A percentile compares a stretch with the other conserved stretches of the same genome.
phyloP scores from a whole-genome alignment of 2,113 vertebrate genomes.

The Connochaetes taurinus region DNA sequence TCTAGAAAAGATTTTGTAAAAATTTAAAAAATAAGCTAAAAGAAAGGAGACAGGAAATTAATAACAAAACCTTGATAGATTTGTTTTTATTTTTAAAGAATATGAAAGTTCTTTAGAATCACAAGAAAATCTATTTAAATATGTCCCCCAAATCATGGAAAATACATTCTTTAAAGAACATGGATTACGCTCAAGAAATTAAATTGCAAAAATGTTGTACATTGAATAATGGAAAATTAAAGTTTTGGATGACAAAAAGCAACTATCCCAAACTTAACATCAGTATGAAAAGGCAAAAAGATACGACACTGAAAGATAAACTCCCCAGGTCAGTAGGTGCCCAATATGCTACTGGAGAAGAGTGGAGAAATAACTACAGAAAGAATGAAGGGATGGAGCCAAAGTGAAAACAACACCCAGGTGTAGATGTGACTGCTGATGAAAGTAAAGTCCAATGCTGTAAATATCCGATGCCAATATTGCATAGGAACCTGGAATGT shows the following conservation, averaged over 20 bases:
- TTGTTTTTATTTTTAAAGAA: background rate
- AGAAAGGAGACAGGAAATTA: background rate
- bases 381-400: background rate
- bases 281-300: background rate
- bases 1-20: background rate
- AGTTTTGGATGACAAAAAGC: background rate
- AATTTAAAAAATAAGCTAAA: background rate
- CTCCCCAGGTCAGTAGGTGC: background rate
- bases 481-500: background rate
- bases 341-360: background rate
- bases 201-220: background rate
- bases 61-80: background rate
- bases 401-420: background rate
- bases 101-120: background rate
- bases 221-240: background rate
- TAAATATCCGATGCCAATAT: background rate
- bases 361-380: background rate
- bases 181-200: background rate
- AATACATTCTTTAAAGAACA: background rate
- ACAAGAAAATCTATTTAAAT: background rate
- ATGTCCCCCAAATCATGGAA: background rate
- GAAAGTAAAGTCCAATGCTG: background rate
- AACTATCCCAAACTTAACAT: background rate
- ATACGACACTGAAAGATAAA: background rate
- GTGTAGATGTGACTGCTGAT: background rate